Percentiles rank a stretch among this genome's conserved stretches.
Conservation (phyloP, 2,113 vertebrate species). For the Grus americana region DNA sequence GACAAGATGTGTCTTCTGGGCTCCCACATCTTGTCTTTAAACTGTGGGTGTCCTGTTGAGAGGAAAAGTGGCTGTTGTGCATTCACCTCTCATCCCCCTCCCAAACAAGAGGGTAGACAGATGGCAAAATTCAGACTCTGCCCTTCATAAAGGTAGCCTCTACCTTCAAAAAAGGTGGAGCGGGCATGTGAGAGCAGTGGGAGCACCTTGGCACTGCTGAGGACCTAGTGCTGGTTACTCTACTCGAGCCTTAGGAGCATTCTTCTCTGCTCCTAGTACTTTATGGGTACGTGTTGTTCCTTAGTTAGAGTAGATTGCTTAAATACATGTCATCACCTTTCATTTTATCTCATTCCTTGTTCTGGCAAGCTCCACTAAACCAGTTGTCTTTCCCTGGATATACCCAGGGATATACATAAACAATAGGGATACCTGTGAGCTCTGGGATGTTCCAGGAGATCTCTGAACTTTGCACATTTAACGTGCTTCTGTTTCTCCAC, state of each 20-base stretch:
- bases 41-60: background rate
- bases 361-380: background rate
- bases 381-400: background rate
- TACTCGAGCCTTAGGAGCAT: background rate
- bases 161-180: background rate
- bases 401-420: fast-evolving
- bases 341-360: background rate
- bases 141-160: background rate
- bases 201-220: background rate
- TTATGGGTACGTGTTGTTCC: background rate
- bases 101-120: background rate
- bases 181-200: background rate
- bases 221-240: background rate
- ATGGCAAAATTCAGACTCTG: background rate
- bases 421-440: background rate
- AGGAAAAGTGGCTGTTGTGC: background rate
- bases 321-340: background rate
- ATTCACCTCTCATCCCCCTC: background rate
- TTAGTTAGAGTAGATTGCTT: background rate
- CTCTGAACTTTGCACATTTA: background rate
- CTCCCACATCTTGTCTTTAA: background rate
- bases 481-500: background rate
- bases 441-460: background rate
- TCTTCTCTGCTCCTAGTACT: background rate
- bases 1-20: background rate